Evolutionary conservation across 1,140 invertebrate genomes (phyloP).

Genomic region (Drosophila miranda): DNA sequence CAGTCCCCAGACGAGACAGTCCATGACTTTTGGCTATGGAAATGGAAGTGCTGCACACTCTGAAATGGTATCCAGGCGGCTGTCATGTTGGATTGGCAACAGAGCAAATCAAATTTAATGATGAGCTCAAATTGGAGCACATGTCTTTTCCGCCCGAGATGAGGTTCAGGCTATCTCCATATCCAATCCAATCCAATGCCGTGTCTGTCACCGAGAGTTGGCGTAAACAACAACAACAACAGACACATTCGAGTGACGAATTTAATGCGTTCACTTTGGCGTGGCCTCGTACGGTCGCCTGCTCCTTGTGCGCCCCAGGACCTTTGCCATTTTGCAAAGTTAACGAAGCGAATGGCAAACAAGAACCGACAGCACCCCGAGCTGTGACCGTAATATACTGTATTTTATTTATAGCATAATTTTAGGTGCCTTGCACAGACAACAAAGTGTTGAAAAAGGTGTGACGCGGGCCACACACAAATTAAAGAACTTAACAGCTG

Average conservation of each 20-base stretch:
- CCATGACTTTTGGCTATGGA: constrained; percentile 31
- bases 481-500: constrained; percentile 35
- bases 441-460: constrained; percentile 54
- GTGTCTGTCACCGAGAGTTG: constrained; percentile 9
- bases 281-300: constrained; percentile 48
- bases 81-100: constrained; percentile 51
- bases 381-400: constrained; percentile 48
- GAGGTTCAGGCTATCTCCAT: constrained; percentile 12
- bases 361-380: constrained; percentile 33
- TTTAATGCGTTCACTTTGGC: constrained; percentile 48
- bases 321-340: constrained; percentile 56
- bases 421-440: constrained; percentile 55
- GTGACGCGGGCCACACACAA: constrained; percentile 6
- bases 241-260: constrained; percentile 59
- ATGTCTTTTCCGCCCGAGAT: constrained; percentile 70
- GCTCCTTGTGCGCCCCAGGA: constrained; percentile 24
- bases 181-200: background rate
- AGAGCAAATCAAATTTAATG: constrained; percentile 80
- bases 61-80: constrained; percentile 1
- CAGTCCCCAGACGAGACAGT: constrained; percentile 2
- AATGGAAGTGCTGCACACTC: background rate
- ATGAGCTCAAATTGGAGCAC: constrained; percentile 68
- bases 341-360: constrained; percentile 61
- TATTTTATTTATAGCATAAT: constrained; percentile 76
- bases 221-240: constrained; percentile 43